Evolutionary conservation across 2,888 invertebrate species (phyloP), one percentile per base, ranked within the genome.

Genomic region (Spatulosminthurus flaviceps): DNA sequence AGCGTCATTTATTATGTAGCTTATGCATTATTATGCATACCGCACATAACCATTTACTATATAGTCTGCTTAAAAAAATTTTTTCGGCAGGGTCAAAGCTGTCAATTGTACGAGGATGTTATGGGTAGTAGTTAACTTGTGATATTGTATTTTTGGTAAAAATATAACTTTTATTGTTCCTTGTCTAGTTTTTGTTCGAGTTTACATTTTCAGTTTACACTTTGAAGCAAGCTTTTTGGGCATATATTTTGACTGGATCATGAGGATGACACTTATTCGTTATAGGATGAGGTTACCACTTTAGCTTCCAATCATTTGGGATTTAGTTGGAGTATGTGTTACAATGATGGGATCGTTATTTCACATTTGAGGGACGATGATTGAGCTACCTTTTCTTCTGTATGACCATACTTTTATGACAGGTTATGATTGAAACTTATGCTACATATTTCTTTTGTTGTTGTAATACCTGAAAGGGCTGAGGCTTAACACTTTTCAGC

Each of bases 371-470:
- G 4, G 60, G 2, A 60, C 16, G 19, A 60, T 60, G 4, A 60
- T 60, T 60, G 60, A 16, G 16, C 5, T 60, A 60, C 60, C 60
- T 60, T 60, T 60, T 43, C 19, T 43, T 43, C 19, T 60, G 60
- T 60, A 21, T 5, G 60, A 21, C 60, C 4, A 60, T 60, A 13
- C 16, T 9, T 60, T 60, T 60, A 60, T 60, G 60, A 60, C 60
- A 60, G 60, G 60, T 60, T 60, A 60, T 60, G 60, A 60, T 60
- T 19, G 21, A n/a, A n/a, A n/a, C n/a, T n/a, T n/a, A n/a, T n/a
- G n/a, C n/a, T n/a, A n/a, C n/a, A n/a, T n/a, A n/a, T n/a, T n/a
- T n/a, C n/a, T n/a, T n/a, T n/a, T n/a, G n/a, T n/a, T n/a, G n/a
- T n/a, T n/a, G n/a, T n/a, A n/a, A n/a, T n/a, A n/a, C n/a, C n/a